Evolutionary conservation across 2,113 vertebrate species (phyloP).

Genomic region (Pongo abelii): DNA sequence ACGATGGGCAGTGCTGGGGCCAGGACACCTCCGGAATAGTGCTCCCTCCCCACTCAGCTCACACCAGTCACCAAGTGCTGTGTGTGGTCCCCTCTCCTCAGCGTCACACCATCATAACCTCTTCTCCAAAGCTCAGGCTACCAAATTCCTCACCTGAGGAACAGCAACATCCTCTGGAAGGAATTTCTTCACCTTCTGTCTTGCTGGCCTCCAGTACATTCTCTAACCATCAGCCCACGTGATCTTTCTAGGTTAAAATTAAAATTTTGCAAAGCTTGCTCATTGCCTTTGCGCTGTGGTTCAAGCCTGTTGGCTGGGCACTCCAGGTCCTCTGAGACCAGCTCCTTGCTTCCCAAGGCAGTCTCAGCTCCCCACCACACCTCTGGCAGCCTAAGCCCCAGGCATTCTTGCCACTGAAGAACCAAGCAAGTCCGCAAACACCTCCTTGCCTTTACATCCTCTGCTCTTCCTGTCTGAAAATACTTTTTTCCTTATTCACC

Average conservation of each 20-base stretch:
- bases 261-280: background rate
- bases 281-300: background rate
- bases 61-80: background rate
- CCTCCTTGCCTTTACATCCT: background rate
- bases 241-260: background rate
- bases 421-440: too few species aligned
- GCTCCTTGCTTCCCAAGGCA: background rate
- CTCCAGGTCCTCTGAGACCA: background rate
- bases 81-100: background rate
- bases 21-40: background rate
- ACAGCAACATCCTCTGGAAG: background rate
- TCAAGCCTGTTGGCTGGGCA: background rate
- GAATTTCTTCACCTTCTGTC: background rate
- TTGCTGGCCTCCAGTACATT: background rate
- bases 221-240: background rate
- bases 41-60: background rate
- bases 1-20: accelerated
- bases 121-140: background rate
- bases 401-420: background rate
- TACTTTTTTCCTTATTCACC: background rate
- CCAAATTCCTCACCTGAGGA: background rate
- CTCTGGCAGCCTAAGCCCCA: too few species aligned
- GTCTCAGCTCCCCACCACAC: background rate
- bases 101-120: background rate
- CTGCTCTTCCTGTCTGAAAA: background rate